A percentile compares a stretch with the other conserved stretches of the same genome.
phyloP scores from a whole-genome alignment of 2,888 invertebrate species.

The Drosophila lutescens region DNA sequence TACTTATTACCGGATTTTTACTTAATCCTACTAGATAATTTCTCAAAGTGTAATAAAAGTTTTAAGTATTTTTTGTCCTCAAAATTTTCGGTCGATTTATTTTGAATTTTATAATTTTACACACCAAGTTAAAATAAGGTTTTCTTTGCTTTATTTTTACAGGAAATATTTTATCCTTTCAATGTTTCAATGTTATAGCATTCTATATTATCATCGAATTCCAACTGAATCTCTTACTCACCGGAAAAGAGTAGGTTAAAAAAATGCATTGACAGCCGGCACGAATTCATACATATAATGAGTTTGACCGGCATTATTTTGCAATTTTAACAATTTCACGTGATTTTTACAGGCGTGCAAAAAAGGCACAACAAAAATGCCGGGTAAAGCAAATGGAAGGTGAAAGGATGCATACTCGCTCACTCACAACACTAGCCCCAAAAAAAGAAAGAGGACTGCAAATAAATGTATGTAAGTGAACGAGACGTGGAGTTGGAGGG shows the following conservation, averaged over 20 bases:
- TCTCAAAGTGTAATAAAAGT: no score
- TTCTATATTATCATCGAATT: slow-evolving; percentile 1
- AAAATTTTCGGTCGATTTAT: no score
- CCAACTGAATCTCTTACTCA: not conserved
- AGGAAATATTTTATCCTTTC: not conserved
- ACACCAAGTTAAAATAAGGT: not conserved
- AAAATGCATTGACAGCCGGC: slow-evolving; percentile 13
- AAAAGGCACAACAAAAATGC: slow-evolving; percentile 45
- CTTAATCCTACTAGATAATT: no score
- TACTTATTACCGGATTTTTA: not conserved
- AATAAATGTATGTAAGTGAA: slow-evolving; percentile 56
- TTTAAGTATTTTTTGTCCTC: no score
- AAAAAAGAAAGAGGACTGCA: slow-evolving; percentile 47
- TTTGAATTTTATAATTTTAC: no score
- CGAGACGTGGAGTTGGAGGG: slow-evolving; percentile 3
- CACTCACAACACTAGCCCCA: slow-evolving; percentile 23
- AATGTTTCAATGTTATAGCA: slow-evolving; percentile 56
- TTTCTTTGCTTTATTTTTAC: not conserved
- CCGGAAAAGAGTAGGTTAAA: not conserved
- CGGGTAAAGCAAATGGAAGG: slow-evolving; percentile 1
- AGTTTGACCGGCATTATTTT: slow-evolving; percentile 77
- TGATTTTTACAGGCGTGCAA: slow-evolving; percentile 66
- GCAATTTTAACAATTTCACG: slow-evolving; percentile 72
- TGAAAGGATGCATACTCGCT: slow-evolving; percentile 24
- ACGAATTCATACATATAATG: slow-evolving; percentile 35